phyloP scores from a whole-genome alignment of 2,888 invertebrate species.

The Ecdyonurus torrentis region DNA sequence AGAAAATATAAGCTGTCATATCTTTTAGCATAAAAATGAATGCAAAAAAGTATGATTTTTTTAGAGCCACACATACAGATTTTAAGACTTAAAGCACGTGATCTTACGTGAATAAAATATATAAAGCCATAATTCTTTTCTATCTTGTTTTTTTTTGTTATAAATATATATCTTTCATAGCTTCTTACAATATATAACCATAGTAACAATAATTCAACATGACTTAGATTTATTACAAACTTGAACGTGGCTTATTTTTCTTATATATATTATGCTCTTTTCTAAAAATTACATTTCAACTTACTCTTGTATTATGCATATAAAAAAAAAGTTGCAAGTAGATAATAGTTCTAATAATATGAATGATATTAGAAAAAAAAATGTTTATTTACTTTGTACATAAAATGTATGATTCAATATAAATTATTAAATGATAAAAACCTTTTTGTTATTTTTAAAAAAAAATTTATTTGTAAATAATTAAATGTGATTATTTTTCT shows the following conservation, averaged over 20 bases:
- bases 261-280: no score
- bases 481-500: no score
- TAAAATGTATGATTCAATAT: no score
- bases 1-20: neutral
- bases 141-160: neutral
- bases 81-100: neutral
- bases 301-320: no score
- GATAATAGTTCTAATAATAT: no score
- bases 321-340: no score
- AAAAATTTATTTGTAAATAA: no score
- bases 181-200: neutral
- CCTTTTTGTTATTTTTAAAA: no score
- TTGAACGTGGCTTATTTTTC: neutral
- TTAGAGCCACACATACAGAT: neutral
- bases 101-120: neutral
- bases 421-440: no score
- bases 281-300: no score
- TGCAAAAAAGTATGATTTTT: neutral
- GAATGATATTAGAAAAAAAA: no score
- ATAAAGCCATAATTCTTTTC: neutral
- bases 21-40: neutral
- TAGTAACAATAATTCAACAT: neutral
- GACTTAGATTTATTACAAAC: neutral
- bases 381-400: no score
- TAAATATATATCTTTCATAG: neutral